Evolutionary conservation across 1,140 invertebrate genomes (phyloP).

Genomic region (Caenorhabditis elegans): WBcel235 BX284604.4:9628501-9629000

Average conservation of each 20-base stretch:
- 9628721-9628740: too few relatives aligned
- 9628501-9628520: not conserved
- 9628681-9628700: too few relatives aligned
- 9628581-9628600: not conserved
- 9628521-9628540: not conserved
- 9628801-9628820: conserved; percentile 85
- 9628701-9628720: too few relatives aligned
- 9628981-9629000: conserved; percentile 49
- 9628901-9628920: conserved; percentile 53
- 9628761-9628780: conserved; percentile 75
- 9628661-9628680: too few relatives aligned
- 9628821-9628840: conserved; percentile 98
- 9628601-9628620: not conserved
- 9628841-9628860: conserved; percentile 84
- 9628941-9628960: conserved; percentile 65
- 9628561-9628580: not conserved
- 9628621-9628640: not conserved
- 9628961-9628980: conserved; percentile 54
- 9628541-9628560: not conserved
- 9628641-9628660: not conserved
- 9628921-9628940: conserved; percentile 66
- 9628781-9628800: conserved; percentile 76
- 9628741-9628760: conserved; percentile 27
- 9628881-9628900: conserved; percentile 72
- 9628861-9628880: conserved; percentile 88